These are phyloP conservation scores for Caenorhabditis uteleia DNA, from an alignment of 2,888 invertebrate genomes.

Conservation along the genomic window DNA sequence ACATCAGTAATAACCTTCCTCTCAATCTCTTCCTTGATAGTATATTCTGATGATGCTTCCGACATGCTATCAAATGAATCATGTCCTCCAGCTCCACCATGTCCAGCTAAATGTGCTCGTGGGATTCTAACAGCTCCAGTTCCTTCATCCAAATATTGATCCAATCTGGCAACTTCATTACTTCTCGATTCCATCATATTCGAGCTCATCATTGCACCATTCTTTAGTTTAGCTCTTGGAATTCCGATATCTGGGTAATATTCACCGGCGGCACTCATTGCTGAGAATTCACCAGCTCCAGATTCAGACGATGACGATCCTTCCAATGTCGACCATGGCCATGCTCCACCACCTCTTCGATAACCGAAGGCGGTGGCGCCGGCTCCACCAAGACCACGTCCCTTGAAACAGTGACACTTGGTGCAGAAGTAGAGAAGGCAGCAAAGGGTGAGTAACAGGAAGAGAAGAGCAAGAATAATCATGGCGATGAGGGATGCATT, in stretches of 20 bases:
- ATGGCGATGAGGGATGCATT: conserved; percentile 61
- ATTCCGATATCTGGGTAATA: conserved; percentile 68
- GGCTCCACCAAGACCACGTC: conserved; percentile 27
- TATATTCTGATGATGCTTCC: conserved; percentile 66
- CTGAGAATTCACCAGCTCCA: conserved; percentile 62
- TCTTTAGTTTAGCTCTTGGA: conserved; percentile 68
- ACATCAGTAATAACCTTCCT: conserved; percentile 67
- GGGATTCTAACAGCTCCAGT: conserved; percentile 62
- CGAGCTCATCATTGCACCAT: conserved; percentile 16
- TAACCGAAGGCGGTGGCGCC: conserved; percentile 43
- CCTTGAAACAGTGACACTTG: conserved; percentile 66
- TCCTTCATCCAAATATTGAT: conserved; percentile 58
- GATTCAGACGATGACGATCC: conserved; percentile 64
- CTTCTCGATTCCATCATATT: conserved; percentile 7
- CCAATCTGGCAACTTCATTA: conserved; percentile 59
- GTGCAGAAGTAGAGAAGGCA: conserved; percentile 68
- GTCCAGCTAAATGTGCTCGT: conserved; percentile 61
- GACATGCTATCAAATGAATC: conserved; percentile 60
- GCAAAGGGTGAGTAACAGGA: conserved; percentile 66
- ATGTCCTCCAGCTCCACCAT: conserved; percentile 12
- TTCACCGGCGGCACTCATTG: conserved; percentile 55
- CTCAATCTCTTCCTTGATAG: conserved; percentile 67
- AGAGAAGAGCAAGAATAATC: conserved; percentile 66
- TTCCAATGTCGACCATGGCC: conserved; percentile 68
- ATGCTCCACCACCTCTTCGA: conserved; percentile 50